phyloP scores from a whole-genome alignment of 2,113 vertebrate genomes.

The Natator depressus region DNA sequence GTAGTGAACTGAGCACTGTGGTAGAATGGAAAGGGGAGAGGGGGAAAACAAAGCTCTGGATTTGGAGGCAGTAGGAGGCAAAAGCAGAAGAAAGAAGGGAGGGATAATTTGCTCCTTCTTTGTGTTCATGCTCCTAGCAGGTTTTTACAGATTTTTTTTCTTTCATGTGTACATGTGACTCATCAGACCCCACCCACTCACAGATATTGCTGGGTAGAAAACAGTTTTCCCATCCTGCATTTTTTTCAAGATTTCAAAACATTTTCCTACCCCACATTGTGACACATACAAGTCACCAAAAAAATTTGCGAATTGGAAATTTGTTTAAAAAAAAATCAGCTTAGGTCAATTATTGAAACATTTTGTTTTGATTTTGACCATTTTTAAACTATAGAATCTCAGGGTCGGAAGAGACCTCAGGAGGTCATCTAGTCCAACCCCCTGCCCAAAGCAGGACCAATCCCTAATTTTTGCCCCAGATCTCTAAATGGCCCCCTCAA shows the following conservation, averaged over 20 bases:
- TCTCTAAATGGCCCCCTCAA: too few species aligned
- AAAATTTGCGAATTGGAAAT: neutral
- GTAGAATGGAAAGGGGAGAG: neutral
- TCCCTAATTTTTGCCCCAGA: too few species aligned
- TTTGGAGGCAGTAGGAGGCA: neutral
- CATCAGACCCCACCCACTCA: neutral
- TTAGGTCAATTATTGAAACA: neutral
- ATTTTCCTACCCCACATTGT: neutral
- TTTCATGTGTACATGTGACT: neutral
- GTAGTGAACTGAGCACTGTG: neutral
- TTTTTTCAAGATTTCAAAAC: neutral
- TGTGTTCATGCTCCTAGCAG: neutral
- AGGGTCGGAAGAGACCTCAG: too few species aligned
- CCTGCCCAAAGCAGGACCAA: too few species aligned
- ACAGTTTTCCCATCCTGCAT: neutral
- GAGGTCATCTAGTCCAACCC: too few species aligned
- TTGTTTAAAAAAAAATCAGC: neutral
- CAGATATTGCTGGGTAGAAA: neutral
- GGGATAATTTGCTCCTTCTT: neutral
- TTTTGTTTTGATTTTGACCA: neutral
- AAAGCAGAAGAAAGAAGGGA: too few species aligned
- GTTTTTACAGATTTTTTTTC: neutral
- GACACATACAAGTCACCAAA: neutral
- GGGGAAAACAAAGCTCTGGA: neutral
- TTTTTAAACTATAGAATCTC: neutral